phyloP scores from a whole-genome alignment of 2,797 vertebrate genomes.

The Benthosema pterotum region DNA sequence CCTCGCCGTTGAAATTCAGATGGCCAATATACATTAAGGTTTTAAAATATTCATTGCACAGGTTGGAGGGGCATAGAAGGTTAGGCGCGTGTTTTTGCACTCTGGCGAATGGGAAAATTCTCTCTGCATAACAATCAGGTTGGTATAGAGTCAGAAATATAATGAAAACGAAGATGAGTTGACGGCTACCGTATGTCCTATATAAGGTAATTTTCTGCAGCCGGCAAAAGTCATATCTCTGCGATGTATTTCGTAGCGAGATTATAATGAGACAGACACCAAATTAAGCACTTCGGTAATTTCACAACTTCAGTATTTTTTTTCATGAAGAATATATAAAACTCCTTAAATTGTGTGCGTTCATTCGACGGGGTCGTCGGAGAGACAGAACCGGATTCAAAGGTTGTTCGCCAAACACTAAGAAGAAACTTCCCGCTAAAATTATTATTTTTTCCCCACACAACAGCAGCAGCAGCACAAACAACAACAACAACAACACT shows the following conservation, averaged over 20 bases:
- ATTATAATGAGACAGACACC: slow-evolving; percentile 19
- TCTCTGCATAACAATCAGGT: slow-evolving; percentile 90
- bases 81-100: slow-evolving; percentile 87
- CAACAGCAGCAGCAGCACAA: slow-evolving; percentile 54
- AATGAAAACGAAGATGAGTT: slow-evolving; percentile 63
- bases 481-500: slow-evolving; percentile 58
- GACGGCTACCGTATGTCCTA: slow-evolving; percentile 26
- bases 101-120: slow-evolving; percentile 83
- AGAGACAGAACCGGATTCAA: slow-evolving; percentile 1
- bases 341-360: not conserved
- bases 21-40: slow-evolving; percentile 86
- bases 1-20: slow-evolving; percentile 85
- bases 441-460: slow-evolving; percentile 31
- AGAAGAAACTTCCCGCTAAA: slow-evolving; percentile 46
- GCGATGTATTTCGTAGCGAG: slow-evolving; percentile 10
- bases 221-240: slow-evolving; percentile 15
- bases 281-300: slow-evolving; percentile 15
- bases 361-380: not conserved
- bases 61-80: slow-evolving; percentile 86
- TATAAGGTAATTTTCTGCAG: slow-evolving; percentile 24
- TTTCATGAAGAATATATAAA: not conserved
- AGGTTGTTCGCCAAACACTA: slow-evolving; percentile 8
- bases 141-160: slow-evolving; percentile 57
- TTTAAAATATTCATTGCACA: slow-evolving; percentile 96
- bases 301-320: slow-evolving; percentile 3